Conservation (phyloP, 2,113 vertebrate genomes). For the Trachemys scripta region DNA sequence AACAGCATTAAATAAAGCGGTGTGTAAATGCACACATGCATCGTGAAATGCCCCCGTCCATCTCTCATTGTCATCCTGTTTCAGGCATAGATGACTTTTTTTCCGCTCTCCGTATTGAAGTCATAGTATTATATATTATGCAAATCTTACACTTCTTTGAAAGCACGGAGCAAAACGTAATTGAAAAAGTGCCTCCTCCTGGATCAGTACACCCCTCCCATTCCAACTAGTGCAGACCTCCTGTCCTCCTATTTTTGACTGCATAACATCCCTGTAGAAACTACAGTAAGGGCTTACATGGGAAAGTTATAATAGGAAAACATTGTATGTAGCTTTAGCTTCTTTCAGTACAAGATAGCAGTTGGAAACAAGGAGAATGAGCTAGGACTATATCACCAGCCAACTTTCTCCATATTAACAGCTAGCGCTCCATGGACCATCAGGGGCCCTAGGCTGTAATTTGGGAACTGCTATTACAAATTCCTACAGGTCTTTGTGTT, state of each 20-base stretch:
- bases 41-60: background rate
- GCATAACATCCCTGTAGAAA: background rate
- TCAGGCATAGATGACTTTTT: background rate
- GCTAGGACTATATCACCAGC: background rate
- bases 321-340: background rate
- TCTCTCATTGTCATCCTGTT: background rate
- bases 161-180: background rate
- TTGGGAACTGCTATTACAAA: background rate
- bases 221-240: background rate
- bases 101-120: background rate
- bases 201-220: background rate
- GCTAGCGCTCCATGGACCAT: background rate
- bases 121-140: background rate
- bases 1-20: background rate
- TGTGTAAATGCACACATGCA: background rate
- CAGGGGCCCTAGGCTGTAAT: background rate
- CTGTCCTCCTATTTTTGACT: background rate
- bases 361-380: background rate
- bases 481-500: background rate
- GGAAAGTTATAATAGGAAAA: background rate
- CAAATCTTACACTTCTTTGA: background rate
- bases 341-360: background rate
- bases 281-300: background rate
- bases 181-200: background rate
- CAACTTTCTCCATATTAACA: background rate